Percentiles rank a stretch among this genome's conserved stretches.
These are phyloP conservation scores for Scotopteryx bipunctaria DNA, from an alignment of 2,888 invertebrate genomes.

Conservation along the genomic window DNA sequence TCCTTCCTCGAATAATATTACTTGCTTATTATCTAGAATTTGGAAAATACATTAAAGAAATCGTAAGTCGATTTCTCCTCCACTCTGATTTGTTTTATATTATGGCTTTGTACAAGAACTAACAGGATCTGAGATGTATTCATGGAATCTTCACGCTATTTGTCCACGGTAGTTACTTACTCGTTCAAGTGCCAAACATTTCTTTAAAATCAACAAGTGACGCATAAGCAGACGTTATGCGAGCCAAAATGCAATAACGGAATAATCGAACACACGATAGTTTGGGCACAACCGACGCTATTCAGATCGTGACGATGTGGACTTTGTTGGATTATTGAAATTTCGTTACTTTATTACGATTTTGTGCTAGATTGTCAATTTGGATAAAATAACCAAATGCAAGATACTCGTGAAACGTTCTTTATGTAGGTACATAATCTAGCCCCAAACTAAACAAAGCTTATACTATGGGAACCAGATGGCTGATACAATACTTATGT, in stretches of 20 bases:
- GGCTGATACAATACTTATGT: too few species aligned
- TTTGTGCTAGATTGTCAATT: too few species aligned
- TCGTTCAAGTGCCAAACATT: too few species aligned
- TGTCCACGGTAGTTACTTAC: too few species aligned
- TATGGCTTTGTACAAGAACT: neutral
- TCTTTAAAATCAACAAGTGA: neutral
- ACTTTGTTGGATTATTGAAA: neutral
- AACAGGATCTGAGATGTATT: too few species aligned
- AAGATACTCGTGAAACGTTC: too few species aligned
- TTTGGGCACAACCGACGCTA: slow-evolving; percentile 5
- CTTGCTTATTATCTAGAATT: neutral
- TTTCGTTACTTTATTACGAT: neutral
- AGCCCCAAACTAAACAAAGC: too few species aligned
- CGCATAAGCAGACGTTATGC: slow-evolving; percentile 9
- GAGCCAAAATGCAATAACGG: slow-evolving; percentile 19
- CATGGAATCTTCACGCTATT: neutral
- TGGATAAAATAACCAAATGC: too few species aligned
- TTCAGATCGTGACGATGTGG: neutral
- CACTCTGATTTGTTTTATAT: neutral
- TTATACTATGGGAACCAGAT: too few species aligned
- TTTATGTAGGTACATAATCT: too few species aligned
- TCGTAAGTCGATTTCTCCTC: slow-evolving; percentile 8
- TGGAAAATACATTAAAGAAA: neutral
- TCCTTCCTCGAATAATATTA: slow-evolving; percentile 8
- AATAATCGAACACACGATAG: slow-evolving; percentile 15